A percentile compares a stretch with the other conserved stretches of the same genome.
Conservation (phyloP, 2,113 vertebrate genomes). For the Pseudolaguvia tuberculata region DNA sequence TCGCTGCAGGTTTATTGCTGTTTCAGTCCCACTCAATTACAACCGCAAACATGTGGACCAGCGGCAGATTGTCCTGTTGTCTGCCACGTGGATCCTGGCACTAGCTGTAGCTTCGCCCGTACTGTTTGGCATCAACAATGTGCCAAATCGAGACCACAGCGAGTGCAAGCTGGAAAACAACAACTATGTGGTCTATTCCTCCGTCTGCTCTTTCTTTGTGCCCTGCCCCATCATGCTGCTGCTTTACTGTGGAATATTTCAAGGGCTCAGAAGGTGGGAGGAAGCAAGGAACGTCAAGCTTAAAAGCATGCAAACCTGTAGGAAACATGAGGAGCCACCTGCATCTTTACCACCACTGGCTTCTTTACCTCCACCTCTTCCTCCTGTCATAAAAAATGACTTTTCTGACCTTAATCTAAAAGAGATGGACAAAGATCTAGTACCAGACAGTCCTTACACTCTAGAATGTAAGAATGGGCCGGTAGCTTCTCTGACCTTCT, state of each 20-base stretch:
- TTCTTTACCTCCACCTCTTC: constrained; percentile 56
- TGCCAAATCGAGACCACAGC: constrained; percentile 73
- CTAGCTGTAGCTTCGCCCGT: constrained; percentile 86
- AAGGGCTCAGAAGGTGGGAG: constrained; percentile 82
- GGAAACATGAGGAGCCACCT: constrained; percentile 62
- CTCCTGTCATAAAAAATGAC: constrained; percentile 59
- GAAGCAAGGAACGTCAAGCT: constrained; percentile 79
- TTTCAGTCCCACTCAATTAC: constrained; percentile 83
- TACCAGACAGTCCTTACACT: constrained; percentile 36
- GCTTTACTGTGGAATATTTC: constrained; percentile 91
- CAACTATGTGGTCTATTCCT: constrained; percentile 86
- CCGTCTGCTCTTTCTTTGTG: constrained; percentile 93
- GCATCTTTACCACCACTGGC: constrained; percentile 59
- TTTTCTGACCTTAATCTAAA: constrained; percentile 42
- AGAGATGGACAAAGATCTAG: constrained; percentile 48
- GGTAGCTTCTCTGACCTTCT: constrained; percentile 65
- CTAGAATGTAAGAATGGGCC: constrained; percentile 53
- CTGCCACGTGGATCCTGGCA: constrained; percentile 86
- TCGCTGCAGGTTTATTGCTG: constrained; percentile 85
- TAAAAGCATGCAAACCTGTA: constrained; percentile 65
- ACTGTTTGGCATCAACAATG: constrained; percentile 86
- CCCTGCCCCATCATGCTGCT: constrained; percentile 92
- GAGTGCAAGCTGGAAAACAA: constrained; percentile 86
- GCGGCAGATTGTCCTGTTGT: constrained; percentile 80
- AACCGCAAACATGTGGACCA: constrained; percentile 81